Base-by-base conservation (phyloP, 2,113 vertebrate genomes). In the Acanthisitta chloris region DNA sequence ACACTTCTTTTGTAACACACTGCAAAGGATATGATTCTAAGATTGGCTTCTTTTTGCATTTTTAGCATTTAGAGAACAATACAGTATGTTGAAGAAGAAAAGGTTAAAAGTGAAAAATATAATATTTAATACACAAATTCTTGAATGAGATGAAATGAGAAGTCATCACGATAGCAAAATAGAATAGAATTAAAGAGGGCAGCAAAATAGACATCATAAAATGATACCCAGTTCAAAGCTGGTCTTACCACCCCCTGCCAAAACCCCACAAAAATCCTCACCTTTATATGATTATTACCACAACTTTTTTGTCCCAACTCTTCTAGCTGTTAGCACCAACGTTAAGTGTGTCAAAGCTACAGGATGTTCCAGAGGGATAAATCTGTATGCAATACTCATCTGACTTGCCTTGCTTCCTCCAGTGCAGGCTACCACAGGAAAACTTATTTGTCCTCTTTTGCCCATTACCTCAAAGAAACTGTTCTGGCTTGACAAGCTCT, bases 221-320 rank as follows among this genome's bases (percentile, higher is more conserved):
- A 14, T 0, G 0, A 76, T 28, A 69, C 2, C 45, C 52, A 85
- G 12, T 14, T 66, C 0, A 0, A 78, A 78, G 43, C 3, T 10
- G 5, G 23, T 61, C 42, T 46, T 85, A 66, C 1, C 8, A 81
- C 7, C 7, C 17, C 5, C 26, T 7, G 2, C 20, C 38, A 64
- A 74, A 74, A 74, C 2, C 5, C 12, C 36, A 70, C 10, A 16
- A 51, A 83, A 91, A 90, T 31, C 65, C 28, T 77, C 17, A 46
- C 4, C 7, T 64, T 45, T 40, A 23, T 20, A 49, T 12, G 4
- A 73, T 26, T 71, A 55, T 38, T 65, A 74, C 21, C 8, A 12
- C 10, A 78, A 28, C 0, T 8, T 46, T 67, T 82, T n/a, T 34
- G 25, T 52, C n/a, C 12, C 61, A 85, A 16, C 6, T 67, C 16